Conservation (phyloP, 2,113 vertebrate genomes). For the Leiothrix lutea region DNA sequence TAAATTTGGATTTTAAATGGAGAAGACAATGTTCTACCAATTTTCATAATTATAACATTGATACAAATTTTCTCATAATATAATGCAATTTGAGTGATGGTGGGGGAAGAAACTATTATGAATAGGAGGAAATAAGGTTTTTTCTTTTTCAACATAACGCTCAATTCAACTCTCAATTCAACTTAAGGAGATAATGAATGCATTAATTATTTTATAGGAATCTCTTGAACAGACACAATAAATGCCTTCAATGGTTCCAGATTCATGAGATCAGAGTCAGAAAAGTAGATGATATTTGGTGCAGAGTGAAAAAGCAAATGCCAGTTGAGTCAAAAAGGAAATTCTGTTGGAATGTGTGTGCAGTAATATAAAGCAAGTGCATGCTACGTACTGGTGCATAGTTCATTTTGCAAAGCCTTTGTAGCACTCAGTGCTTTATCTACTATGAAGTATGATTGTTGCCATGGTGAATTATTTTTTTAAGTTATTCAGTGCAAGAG, state of each 20-base stretch:
- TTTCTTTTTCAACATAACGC: neutral
- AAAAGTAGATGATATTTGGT: neutral
- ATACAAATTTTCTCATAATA: neutral
- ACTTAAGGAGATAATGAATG: neutral
- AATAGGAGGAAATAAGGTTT: neutral
- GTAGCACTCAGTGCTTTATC: constrained; percentile 64
- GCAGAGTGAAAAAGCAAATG: neutral
- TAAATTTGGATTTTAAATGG: neutral
- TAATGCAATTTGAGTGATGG: neutral
- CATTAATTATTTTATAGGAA: neutral
- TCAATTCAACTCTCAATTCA: neutral
- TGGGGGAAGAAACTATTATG: neutral
- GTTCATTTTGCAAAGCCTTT: constrained; percentile 53
- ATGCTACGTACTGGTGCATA: constrained; percentile 11
- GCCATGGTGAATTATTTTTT: constrained; percentile 77
- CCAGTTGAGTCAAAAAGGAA: constrained; percentile 1
- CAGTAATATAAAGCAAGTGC: neutral
- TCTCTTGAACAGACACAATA: neutral
- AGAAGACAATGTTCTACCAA: neutral
- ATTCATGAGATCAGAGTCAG: neutral
- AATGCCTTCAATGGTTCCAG: neutral
- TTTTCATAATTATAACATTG: neutral
- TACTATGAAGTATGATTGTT: constrained; percentile 74
- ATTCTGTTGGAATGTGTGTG: neutral
- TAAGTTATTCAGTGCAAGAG: constrained; percentile 72